Base-by-base conservation (phyloP, 2,888 invertebrate genomes). In the Antitype chi region DNA sequence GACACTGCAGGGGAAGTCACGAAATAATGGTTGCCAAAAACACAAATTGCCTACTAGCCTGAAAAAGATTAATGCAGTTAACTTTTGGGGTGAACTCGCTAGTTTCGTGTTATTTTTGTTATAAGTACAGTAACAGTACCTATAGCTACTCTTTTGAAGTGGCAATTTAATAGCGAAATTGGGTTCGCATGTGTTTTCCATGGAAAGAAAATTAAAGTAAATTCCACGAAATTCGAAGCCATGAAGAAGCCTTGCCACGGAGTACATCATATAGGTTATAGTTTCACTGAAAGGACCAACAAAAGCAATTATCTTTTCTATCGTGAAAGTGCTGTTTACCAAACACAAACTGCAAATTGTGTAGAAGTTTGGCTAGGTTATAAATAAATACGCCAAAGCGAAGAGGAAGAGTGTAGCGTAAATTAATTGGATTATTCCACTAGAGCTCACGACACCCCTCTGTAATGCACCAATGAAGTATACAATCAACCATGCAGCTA, bases 381-480 rank as follows among this genome's bases (percentile, higher is more conserved):
- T 84, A 85, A 76, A 84, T 85, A 85, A 74, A 81, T 78, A 84
- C 60, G 66, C 78, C 60, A 81, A 72, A 68, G 66, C 55, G 72
- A 84, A 72, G 72, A 84, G 87, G 81, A 89, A 88, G 86, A 84
- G 80, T 64, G 78, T 86, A 86, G 87, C 86, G 88, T 88, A 88
- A 87, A 89, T 88, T 84, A 91, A 91, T 90, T 90, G 87, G 87
- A 91, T 93, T 91, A 92, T 91, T 91, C 88, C 89, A 83, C 89
- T 81, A 89, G 85, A 84, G 71, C 87, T 83, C 87, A 85, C 84
- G 80, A 77, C 78, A 85, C 85, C 88, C 88, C 71, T 75, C 66
- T 71, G 81, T 84, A 80, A 89, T 87, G 80, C 77, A 81, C 83
- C 83, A 74, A 80, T 88, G 82, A 86, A 85, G 84, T 88, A 85